These are phyloP conservation scores for Anniella stebbinsi DNA, from an alignment of 2,797 vertebrate species.

Conservation along the genomic window DNA sequence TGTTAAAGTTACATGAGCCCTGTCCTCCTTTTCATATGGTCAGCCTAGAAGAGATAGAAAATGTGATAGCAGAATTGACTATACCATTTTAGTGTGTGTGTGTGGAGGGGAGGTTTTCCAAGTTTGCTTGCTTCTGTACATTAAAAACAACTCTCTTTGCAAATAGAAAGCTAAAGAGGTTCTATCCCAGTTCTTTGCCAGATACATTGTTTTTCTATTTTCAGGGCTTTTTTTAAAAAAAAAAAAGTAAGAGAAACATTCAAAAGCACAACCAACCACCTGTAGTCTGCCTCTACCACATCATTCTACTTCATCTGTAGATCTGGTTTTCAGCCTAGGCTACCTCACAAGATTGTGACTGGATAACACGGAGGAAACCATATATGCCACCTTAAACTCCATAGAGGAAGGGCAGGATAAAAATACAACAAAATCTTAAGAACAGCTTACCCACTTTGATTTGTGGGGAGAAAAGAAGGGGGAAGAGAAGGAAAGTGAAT, in stretches of 20 bases:
- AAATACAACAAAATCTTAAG: no score
- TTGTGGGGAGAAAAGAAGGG: neutral
- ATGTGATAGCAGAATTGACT: neutral
- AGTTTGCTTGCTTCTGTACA: no score
- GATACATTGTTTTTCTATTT: neutral
- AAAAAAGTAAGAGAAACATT: neutral
- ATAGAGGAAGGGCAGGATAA: no score
- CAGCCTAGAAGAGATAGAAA: no score
- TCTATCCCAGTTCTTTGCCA: neutral
- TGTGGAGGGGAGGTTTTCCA: neutral
- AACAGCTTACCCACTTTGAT: no score
- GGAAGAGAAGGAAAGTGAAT: no score
- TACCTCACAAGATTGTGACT: no score
- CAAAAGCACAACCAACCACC: neutral
- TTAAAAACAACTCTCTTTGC: neutral
- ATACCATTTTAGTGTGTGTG: no score
- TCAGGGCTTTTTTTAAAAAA: neutral
- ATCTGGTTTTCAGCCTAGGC: neutral
- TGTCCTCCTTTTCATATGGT: no score
- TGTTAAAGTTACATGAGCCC: no score
- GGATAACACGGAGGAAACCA: no score
- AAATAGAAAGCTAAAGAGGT: neutral
- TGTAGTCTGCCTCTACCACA: neutral
- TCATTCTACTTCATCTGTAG: neutral
- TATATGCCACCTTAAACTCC: no score